phyloP scores from a whole-genome alignment of 2,113 vertebrate genomes.

The Thunnus thynnus region DNA sequence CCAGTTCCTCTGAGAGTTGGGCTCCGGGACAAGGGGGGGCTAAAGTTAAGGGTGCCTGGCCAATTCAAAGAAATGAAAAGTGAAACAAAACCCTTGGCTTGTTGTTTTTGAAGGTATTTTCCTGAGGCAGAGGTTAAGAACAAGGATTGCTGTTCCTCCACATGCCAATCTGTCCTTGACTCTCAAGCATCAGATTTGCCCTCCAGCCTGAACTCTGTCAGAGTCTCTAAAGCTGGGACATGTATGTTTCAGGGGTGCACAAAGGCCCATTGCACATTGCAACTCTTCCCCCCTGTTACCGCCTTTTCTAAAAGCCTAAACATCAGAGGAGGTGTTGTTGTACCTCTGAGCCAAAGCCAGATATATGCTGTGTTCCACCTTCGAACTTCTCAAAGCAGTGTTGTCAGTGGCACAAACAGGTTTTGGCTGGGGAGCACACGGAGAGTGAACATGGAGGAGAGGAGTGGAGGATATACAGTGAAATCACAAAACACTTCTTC shows the following conservation, averaged over 20 bases:
- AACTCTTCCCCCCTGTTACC: conserved; percentile 19
- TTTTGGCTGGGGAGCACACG: conserved; percentile 74
- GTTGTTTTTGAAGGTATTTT: conserved; percentile 69
- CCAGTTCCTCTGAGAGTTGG: conserved; percentile 64
- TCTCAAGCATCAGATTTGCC: conserved; percentile 62
- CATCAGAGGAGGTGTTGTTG: conserved; percentile 75
- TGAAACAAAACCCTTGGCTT: conserved; percentile 69
- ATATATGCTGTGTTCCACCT: conserved; percentile 74
- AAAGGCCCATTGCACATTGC: conserved; percentile 66
- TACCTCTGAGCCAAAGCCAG: conserved; percentile 75
- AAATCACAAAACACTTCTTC: conserved; percentile 84
- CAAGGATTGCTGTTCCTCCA: conserved; percentile 49
- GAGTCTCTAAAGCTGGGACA: conserved; percentile 51
- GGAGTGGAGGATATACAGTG: conserved; percentile 65
- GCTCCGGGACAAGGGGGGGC: conserved; percentile 65
- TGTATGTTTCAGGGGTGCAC: conserved; percentile 54
- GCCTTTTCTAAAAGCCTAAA: conserved; percentile 55
- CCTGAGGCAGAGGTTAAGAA: conserved; percentile 71
- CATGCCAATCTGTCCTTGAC: conserved; percentile 72
- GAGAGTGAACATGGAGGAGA: conserved; percentile 56
- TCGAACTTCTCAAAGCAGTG: conserved; percentile 74
- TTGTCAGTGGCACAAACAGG: conserved; percentile 75
- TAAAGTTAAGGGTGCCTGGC: conserved; percentile 72
- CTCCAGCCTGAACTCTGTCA: conserved; percentile 49
- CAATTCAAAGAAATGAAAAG: conserved; percentile 69